Base-by-base conservation (phyloP, 2,888 invertebrate genomes). In the Xylocampa areola region DNA sequence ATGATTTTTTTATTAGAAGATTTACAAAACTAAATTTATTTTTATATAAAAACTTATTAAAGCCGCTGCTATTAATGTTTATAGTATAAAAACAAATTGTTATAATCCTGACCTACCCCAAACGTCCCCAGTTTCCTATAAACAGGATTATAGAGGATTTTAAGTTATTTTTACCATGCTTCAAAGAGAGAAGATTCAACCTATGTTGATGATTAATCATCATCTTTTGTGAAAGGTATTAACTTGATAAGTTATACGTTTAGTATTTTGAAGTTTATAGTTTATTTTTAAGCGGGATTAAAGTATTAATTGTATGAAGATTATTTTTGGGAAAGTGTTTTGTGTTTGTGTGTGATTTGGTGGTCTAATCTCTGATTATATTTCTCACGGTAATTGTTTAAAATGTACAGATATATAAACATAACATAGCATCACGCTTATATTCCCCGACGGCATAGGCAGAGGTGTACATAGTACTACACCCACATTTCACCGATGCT, bases 41-140 rank as follows among this genome's bases (percentile, higher is more conserved):
- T 23, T 25, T 4, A 23, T 23, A 25, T 27, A 10, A 27, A 16
- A 6, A 13, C 23, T 11, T 16, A n/a, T 14, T 19, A 2, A 35
- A 35, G 4, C 29, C 10, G 3, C 0, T 0, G 7, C 7, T 13
- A 39, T 65, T n/a, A 29, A 41, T 32, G 23, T 17, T 10, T 25
- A 51, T 23, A 50, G 11, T 35, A 37, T 3, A 44, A 37, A 44
- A 36, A 27, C n/a, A 5, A 43, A 55, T 55, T 41, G 13, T 44
- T 47, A 17, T 52, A 65, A 61, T 68, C 65, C 65, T 41, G 61
- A 71, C 72, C 71, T 71, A 55, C 50, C 58, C n/a, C 40, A 25
- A 68, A 59, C 45, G 25, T 36, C 10, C 19, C 8, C n/a, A n/a
- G 29, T 11, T 55, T 70, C 53, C 45, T 61, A 30, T 37, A 1